Conservation (phyloP, 92 coral and sea anemone genomes). For the Umimayanthus chanpuru region DNA sequence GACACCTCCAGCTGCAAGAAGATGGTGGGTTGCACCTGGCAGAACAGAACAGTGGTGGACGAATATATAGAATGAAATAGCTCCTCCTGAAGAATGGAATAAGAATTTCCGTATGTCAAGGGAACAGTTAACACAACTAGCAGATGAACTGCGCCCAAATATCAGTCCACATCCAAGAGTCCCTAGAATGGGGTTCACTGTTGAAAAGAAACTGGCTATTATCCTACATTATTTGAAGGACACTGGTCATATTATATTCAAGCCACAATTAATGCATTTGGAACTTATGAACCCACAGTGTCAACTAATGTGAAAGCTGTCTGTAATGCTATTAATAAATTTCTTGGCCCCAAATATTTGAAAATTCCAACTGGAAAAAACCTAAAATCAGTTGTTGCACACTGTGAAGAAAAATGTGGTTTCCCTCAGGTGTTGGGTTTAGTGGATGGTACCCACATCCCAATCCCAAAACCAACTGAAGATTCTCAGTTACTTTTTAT, state of each 20-base stretch:
- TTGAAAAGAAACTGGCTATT: constrained; percentile 49
- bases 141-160: not conserved
- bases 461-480: too few relatives aligned
- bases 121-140: not conserved
- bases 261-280: constrained; percentile 51
- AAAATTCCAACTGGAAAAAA: constrained; percentile 49
- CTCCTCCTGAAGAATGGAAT: not conserved
- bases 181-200: constrained; percentile 16
- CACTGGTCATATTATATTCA: constrained; percentile 45
- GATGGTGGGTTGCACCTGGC: constrained; percentile 50
- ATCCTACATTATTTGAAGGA: constrained; percentile 42
- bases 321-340: constrained; percentile 43
- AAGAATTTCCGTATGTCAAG: constrained; percentile 1
- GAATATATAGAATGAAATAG: not conserved
- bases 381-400: constrained; percentile 13
- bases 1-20: constrained; percentile 38
- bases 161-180: not conserved
- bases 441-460: too few relatives aligned
- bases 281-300: constrained; percentile 42
- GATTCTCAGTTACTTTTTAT: too few relatives aligned
- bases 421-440: too few relatives aligned
- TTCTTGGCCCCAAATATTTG: constrained; percentile 44
- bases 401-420: too few relatives aligned
- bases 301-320: constrained; percentile 39
- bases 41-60: constrained; percentile 40